Evolutionary conservation across 2,113 vertebrate genomes (phyloP), one percentile per base, ranked within the genome.

Genomic region (Ceyx melanurus): DNA sequence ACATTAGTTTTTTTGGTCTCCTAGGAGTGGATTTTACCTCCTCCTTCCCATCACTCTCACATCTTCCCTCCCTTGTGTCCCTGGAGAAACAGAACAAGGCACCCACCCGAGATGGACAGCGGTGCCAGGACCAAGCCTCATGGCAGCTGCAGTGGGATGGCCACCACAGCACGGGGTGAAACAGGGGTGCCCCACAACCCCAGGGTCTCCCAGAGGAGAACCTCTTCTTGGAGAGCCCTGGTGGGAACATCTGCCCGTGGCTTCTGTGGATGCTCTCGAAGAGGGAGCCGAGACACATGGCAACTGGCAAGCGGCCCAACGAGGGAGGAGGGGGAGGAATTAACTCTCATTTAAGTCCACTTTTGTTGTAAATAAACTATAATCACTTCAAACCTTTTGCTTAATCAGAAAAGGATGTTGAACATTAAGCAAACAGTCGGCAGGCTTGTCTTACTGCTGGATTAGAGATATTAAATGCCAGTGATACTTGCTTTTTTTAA

Each of bases 341-440:
- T 96, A 96, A 86, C 95, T 94, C 95, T 93, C 96, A 95, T 96
- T 96, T 96, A 95, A 97, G 89, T 85, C 94, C 90, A 95, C 90
- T 95, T 96, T 94, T 93, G 95, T 96, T 97, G 96, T 96, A 97
- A 97, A 96, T 97, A 97, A 97, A 97, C 96, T 95, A 95, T 97
- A 97, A 96, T 96, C 94, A 96, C 95, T 96, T 97, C 96, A 96
- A 95, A 96, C 95, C 94, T 96, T 96, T 96, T 57, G 86, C 95
- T 95, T 97, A 97, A 96, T 97, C 94, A 96, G 93, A 96, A 96
- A 95, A 93, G 95, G 96, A 95, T 97, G 96, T 83, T 58, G 86
- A 79, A 87, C 92, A 95, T 95, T 96, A 94, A 93, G 94, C 68
- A 88, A 95, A 88, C 94, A 76, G 81, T 94, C 79, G 23, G 84